Conservation (phyloP, 2,113 vertebrate species). For the Labeo rohita region DNA sequence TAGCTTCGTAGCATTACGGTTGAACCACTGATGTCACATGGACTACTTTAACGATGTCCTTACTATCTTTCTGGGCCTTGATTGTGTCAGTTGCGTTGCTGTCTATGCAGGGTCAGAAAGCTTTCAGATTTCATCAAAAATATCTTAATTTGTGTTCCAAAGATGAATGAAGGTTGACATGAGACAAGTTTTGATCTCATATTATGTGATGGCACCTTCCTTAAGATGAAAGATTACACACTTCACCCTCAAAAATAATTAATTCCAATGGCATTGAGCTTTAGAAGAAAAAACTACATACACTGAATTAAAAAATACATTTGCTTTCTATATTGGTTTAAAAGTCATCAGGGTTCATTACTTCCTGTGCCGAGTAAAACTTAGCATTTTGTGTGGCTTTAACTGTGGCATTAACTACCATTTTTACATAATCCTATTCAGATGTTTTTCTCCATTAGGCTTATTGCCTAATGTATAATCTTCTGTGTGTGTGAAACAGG, state of each 20-base stretch:
- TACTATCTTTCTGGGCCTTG: too few species aligned
- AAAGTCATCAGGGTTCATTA: not conserved
- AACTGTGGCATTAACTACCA: not conserved
- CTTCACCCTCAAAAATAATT: not conserved
- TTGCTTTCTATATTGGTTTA: not conserved
- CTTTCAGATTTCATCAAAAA: too few species aligned
- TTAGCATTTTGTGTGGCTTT: not conserved
- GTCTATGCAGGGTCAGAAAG: too few species aligned
- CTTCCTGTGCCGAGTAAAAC: not conserved
- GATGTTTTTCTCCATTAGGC: slow-evolving; percentile 26
- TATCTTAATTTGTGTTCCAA: too few species aligned
- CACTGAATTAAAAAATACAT: too few species aligned
- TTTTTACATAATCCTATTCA: slow-evolving; percentile 58
- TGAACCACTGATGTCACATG: too few species aligned
- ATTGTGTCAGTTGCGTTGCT: too few species aligned
- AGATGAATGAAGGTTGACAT: too few species aligned
- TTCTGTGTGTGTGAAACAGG: slow-evolving; percentile 72
- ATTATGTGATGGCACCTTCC: not conserved
- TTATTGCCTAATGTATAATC: slow-evolving; percentile 68
- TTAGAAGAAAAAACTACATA: too few species aligned
- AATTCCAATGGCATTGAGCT: too few species aligned
- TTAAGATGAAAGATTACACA: not conserved
- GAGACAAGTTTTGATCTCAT: not conserved
- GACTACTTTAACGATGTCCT: too few species aligned
- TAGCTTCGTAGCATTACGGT: too few species aligned